Percentiles rank a stretch among this genome's conserved stretches.
phyloP scores from a whole-genome alignment of 2,888 invertebrate species.

The Emmelina monodactyla region DNA sequence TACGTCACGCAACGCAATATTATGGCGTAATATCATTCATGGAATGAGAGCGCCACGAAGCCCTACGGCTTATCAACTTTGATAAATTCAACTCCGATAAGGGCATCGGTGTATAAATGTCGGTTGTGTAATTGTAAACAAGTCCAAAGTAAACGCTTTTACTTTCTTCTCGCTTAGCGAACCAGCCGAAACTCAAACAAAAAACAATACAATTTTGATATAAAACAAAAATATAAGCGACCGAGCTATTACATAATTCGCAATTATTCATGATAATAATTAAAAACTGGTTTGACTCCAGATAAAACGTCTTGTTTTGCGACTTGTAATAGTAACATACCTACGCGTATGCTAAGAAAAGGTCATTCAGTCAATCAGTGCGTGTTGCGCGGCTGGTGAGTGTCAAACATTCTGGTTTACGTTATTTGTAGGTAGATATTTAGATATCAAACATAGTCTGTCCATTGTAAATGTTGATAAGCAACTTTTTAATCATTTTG shows the following conservation, averaged over 20 bases:
- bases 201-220: too few species aligned
- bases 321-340: conserved; percentile 6
- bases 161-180: too few species aligned
- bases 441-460: too few species aligned
- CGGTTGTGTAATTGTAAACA: background rate
- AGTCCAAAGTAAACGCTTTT: conserved; percentile 1
- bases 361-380: conserved; percentile 7
- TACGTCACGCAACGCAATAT: conserved; percentile 16
- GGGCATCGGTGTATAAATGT: too few species aligned
- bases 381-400: conserved; percentile 1
- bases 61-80: too few species aligned
- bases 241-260: background rate
- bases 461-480: too few species aligned
- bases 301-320: conserved; percentile 10
- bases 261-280: conserved; percentile 1
- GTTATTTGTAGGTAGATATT: too few species aligned
- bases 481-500: background rate
- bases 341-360: conserved; percentile 4
- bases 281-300: conserved; percentile 8
- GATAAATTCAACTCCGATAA: too few species aligned
- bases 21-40: conserved; percentile 18
- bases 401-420: too few species aligned
- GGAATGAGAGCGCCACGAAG: background rate
- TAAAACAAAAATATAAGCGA: too few species aligned
- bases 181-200: too few species aligned